A percentile compares a stretch with the other conserved stretches of the same genome.
These are phyloP conservation scores for Corythoichthys haematopterus DNA, from an alignment of 2,113 vertebrate genomes.

Conservation along the genomic window DNA sequence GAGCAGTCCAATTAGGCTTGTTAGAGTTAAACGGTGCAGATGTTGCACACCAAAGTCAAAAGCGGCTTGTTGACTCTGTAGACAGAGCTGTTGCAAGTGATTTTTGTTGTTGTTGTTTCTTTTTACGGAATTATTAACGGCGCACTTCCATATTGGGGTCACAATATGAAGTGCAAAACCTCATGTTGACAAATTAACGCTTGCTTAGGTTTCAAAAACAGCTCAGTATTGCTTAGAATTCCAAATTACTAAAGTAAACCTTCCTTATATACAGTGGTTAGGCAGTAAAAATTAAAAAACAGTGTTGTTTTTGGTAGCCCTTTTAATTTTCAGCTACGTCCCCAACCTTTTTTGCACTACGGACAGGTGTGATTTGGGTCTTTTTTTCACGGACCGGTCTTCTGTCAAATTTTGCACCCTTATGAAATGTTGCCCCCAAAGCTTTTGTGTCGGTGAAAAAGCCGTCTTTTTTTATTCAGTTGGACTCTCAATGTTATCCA, in stretches of 20 bases:
- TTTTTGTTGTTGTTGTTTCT: conserved; percentile 57
- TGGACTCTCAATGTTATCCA: too few relatives aligned
- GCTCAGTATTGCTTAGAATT: conserved; percentile 5
- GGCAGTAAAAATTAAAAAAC: neutral
- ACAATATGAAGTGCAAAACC: conserved; percentile 31
- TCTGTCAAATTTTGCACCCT: too few relatives aligned
- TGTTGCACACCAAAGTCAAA: conserved; percentile 55
- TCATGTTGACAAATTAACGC: conserved; percentile 43
- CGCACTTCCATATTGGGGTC: conserved; percentile 27
- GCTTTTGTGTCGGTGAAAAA: too few relatives aligned
- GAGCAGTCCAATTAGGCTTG: conserved; percentile 54
- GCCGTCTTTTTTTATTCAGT: too few relatives aligned
- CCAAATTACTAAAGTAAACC: neutral
- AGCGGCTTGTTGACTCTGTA: conserved; percentile 25
- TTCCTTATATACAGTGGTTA: conserved; percentile 3
- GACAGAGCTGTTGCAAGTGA: conserved; percentile 50
- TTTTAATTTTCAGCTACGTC: too few relatives aligned
- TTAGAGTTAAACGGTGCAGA: conserved; percentile 59
- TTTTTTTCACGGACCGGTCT: too few relatives aligned
- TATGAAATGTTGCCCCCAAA: too few relatives aligned
- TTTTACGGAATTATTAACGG: conserved; percentile 48
- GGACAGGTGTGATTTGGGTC: too few relatives aligned
- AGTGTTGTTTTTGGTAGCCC: too few relatives aligned
- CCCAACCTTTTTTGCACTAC: too few relatives aligned
- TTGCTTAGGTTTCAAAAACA: conserved; percentile 35